These are phyloP conservation scores for Chalcosyrphus nemorum DNA, from an alignment of 2,888 invertebrate species.

Conservation along the genomic window DNA sequence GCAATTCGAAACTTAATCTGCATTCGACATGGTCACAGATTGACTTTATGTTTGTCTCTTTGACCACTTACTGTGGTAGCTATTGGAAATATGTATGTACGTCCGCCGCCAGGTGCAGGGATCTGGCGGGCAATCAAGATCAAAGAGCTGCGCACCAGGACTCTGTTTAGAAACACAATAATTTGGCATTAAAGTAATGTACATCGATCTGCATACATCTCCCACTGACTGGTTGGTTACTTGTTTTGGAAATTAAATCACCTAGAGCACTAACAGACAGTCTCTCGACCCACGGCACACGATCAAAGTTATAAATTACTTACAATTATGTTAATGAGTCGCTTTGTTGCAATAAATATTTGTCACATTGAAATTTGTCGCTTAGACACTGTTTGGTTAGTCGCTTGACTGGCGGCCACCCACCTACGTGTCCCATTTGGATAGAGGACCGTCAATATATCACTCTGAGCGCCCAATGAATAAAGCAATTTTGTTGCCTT, in stretches of 20 bases:
- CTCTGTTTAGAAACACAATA: slow-evolving; percentile 33
- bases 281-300: slow-evolving; percentile 17
- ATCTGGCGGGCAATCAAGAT: slow-evolving; percentile 4
- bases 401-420: slow-evolving; percentile 58
- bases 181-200: slow-evolving; percentile 16
- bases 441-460: slow-evolving; percentile 62
- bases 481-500: background rate
- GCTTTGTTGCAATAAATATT: slow-evolving; percentile 73
- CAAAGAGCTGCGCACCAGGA: slow-evolving; percentile 27
- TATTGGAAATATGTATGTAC: slow-evolving; percentile 18
- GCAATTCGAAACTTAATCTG: slow-evolving; percentile 31
- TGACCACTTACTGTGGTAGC: background rate
- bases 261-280: background rate
- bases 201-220: slow-evolving; percentile 63
- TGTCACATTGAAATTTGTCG: slow-evolving; percentile 68
- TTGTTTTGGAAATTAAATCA: slow-evolving; percentile 22
- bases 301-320: slow-evolving; percentile 74
- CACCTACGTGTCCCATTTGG: slow-evolving; percentile 60
- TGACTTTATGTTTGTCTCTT: background rate
- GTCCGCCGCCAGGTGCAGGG: background rate
- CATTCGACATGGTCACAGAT: slow-evolving; percentile 42
- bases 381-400: slow-evolving; percentile 55
- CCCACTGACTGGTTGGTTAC: slow-evolving; percentile 2
- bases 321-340: slow-evolving; percentile 76
- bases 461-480: slow-evolving; percentile 22